Evolutionary conservation across 2,888 invertebrate species (phyloP).

Genomic region (Syritta pipiens): DNA sequence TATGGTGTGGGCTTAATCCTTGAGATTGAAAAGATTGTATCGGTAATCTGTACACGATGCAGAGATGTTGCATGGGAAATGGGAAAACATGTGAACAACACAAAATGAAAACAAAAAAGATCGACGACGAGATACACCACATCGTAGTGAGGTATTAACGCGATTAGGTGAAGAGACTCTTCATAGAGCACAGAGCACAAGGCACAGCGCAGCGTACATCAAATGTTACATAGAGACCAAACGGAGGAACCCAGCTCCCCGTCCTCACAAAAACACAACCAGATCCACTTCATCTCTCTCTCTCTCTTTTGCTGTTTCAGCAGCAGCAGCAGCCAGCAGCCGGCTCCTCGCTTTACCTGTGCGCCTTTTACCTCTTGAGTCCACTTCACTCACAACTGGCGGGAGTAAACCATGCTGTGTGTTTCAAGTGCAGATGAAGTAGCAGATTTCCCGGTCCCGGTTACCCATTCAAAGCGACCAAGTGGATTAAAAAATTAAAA

Average conservation of each 20-base stretch:
- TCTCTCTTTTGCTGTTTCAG: no score
- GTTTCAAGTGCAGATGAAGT: slow-evolving; percentile 54
- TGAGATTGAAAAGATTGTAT: slow-evolving; percentile 52
- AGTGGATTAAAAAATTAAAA: slow-evolving; percentile 64
- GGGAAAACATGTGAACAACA: not conserved
- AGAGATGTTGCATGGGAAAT: slow-evolving; percentile 16
- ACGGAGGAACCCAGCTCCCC: slow-evolving; percentile 24
- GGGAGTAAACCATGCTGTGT: slow-evolving; percentile 38
- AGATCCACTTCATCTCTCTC: no score
- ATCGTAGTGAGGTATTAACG: slow-evolving; percentile 26
- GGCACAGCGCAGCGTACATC: slow-evolving; percentile 22
- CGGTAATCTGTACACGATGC: slow-evolving; percentile 53
- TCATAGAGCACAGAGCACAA: no score
- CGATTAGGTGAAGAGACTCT: slow-evolving; percentile 47
- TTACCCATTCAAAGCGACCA: slow-evolving; percentile 56
- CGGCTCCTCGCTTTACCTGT: not conserved
- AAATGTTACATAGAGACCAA: slow-evolving; percentile 20
- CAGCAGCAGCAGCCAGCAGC: not conserved
- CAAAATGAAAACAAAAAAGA: slow-evolving; percentile 24
- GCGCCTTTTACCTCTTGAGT: slow-evolving; percentile 23
- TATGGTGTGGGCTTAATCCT: slow-evolving; percentile 50
- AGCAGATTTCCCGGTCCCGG: slow-evolving; percentile 60
- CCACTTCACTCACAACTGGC: slow-evolving; percentile 36
- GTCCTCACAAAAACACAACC: no score
- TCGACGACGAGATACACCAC: slow-evolving; percentile 44